Percentiles rank a stretch among this genome's conserved stretches.
phyloP scores from a whole-genome alignment of 2,888 invertebrate species.

The Drosophila imparisetae region DNA sequence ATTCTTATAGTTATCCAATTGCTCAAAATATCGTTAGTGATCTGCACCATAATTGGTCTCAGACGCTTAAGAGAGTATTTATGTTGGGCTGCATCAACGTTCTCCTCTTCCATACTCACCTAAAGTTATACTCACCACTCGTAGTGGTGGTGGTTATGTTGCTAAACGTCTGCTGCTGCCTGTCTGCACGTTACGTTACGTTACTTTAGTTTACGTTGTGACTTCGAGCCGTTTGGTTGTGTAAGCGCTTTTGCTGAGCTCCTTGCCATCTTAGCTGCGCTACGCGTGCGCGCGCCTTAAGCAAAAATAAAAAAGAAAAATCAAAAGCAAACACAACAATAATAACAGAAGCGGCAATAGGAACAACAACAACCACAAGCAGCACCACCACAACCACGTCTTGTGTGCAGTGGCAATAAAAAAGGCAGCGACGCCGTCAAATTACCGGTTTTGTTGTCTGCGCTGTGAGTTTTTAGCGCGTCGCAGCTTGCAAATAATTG shows the following conservation, averaged over 20 bases:
- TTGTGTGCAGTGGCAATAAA: slow-evolving; percentile 42
- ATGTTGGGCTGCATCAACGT: slow-evolving; percentile 5
- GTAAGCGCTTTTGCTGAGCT: slow-evolving; percentile 32
- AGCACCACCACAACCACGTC: slow-evolving; percentile 22
- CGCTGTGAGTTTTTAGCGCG: slow-evolving; percentile 67
- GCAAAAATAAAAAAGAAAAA: slow-evolving; percentile 42
- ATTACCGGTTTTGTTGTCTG: slow-evolving; percentile 74
- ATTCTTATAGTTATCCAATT: not conserved
- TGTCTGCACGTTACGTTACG: slow-evolving; percentile 18
- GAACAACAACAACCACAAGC: slow-evolving; percentile 6
- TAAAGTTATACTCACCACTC: slow-evolving; percentile 40
- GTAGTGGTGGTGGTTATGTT: slow-evolving; percentile 21
- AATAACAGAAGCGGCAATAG: slow-evolving; percentile 19
- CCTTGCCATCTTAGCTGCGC: slow-evolving; percentile 29
- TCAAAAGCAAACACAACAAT: slow-evolving; percentile 33
- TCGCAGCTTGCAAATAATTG: slow-evolving; percentile 62
- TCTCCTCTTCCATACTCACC: slow-evolving; percentile 20
- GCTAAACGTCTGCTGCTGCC: slow-evolving; percentile 13
- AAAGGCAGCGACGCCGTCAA: slow-evolving; percentile 49
- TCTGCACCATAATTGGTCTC: not conserved
- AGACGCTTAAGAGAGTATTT: slow-evolving; percentile 15
- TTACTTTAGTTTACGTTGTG: slow-evolving; percentile 64
- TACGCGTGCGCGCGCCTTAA: slow-evolving; percentile 68
- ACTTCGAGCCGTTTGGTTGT: slow-evolving; percentile 64
- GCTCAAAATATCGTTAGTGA: not conserved